Evolutionary conservation across 2,797 vertebrate genomes (phyloP).

Genomic region (Labeo calbasu): DNA sequence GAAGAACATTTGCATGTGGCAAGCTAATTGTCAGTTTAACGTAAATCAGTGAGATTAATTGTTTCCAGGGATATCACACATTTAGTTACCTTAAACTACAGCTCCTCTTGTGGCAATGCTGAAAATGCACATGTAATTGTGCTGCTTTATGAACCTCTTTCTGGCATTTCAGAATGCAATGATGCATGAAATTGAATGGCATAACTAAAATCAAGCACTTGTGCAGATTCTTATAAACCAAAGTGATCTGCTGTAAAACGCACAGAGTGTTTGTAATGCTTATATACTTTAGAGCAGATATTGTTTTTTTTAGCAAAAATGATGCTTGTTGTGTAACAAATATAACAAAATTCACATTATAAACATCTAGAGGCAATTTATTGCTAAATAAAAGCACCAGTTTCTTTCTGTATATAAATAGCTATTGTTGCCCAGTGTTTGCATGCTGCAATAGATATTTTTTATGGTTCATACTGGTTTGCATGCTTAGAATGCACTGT

Average conservation of each 20-base stretch:
- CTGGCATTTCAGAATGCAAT: not conserved
- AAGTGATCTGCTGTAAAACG: not conserved
- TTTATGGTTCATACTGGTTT: no score
- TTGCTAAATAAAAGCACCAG: no score
- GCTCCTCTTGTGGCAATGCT: not conserved
- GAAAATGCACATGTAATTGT: not conserved
- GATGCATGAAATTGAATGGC: not conserved
- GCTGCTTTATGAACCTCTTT: not conserved
- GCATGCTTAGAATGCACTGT: no score
- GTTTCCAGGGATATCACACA: not conserved
- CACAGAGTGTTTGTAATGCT: not conserved
- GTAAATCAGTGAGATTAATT: not conserved
- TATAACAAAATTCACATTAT: not conserved
- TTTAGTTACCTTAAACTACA: not conserved
- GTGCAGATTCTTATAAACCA: not conserved
- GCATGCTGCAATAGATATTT: no score
- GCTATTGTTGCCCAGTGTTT: no score
- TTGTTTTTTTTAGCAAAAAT: not conserved
- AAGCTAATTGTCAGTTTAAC: not conserved
- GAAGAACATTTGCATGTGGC: not conserved
- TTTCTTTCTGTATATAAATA: no score
- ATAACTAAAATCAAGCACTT: not conserved
- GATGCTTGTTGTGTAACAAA: not conserved
- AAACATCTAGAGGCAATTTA: not conserved
- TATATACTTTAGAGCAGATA: not conserved